Base-by-base conservation (phyloP, 2,113 vertebrate genomes). In the Peucedramus taeniatus region DNA sequence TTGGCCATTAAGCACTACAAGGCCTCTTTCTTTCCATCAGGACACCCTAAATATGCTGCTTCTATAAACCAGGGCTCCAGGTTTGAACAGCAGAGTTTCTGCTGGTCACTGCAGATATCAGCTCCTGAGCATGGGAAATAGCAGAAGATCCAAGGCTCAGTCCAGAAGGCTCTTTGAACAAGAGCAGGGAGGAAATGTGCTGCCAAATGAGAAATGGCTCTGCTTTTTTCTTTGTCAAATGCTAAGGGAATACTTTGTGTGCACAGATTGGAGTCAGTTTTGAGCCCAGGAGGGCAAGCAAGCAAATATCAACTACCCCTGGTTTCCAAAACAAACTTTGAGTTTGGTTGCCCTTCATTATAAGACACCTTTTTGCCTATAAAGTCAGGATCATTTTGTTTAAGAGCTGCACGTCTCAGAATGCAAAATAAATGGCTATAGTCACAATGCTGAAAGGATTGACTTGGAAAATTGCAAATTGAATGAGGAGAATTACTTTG, bases 401-500 rank as follows among this genome's bases (percentile, higher is more conserved):
- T 87, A 80, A 93, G 80, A 91, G 83, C 50, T 85, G 83, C 47
- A n/a, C 44, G 50, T 90, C 91, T 96, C 92, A 86, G 78, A 93
- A 94, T 61, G 74, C 93, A 96, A 97, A 97, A 97, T 78, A 94
- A 96, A 95, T 18, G 35, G 84, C 66, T 76, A 66, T 47, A 79
- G 91, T 93, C 94, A 94, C 92, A 91, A 97, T 92, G 85, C 92
- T 97, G 97, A 97, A 93, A 96, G 87, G 97, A 96, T 33, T 92
- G 90, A 96, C 95, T 94, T 93, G 91, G 96, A 97, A 97, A 97
- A 95, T 91, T 93, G 89, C 91, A 96, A 89, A 97, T 60, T 96
- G 94, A 97, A 97, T 96, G 76, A 96, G 91, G 81, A 94, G 94
- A 97, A 97, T 96, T 97, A 92, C 95, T 94, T 94, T 95, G 96